Evolutionary conservation across 2,888 invertebrate genomes (phyloP).

Genomic region (Hymenopus coronatus): DNA sequence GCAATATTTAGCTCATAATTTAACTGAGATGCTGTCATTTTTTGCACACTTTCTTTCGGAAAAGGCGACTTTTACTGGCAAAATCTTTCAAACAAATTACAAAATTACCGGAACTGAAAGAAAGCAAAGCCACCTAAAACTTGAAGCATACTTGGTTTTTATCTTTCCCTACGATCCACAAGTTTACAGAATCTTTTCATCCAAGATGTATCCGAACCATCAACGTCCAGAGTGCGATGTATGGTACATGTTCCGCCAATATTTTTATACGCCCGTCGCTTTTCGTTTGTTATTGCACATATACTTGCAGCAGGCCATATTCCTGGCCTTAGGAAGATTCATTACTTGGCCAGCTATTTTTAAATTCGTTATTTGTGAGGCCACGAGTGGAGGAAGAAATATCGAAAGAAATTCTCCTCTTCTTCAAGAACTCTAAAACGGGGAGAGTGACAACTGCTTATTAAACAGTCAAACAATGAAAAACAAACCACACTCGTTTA

Average conservation of each 20-base stretch:
- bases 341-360: not conserved
- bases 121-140: not conserved
- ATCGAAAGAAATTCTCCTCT: not conserved
- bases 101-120: not conserved
- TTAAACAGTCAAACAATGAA: constrained; percentile 16
- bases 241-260: constrained; percentile 9
- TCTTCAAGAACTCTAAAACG: not conserved
- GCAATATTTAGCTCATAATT: not conserved
- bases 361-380: constrained; percentile 9
- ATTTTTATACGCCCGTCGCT: not conserved
- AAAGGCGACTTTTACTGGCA: not conserved
- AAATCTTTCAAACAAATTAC: not conserved
- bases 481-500: constrained; percentile 11
- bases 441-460: constrained; percentile 13
- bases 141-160: not conserved
- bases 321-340: not conserved
- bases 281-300: constrained; percentile 11
- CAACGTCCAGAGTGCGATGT: not conserved
- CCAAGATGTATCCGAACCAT: not conserved
- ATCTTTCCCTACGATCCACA: not conserved
- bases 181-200: not conserved
- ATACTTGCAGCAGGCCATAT: not conserved
- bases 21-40: not conserved
- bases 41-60: not conserved
- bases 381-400: not conserved